phyloP scores from a whole-genome alignment of 2,888 invertebrate genomes.

The Dione vanillae region DNA sequence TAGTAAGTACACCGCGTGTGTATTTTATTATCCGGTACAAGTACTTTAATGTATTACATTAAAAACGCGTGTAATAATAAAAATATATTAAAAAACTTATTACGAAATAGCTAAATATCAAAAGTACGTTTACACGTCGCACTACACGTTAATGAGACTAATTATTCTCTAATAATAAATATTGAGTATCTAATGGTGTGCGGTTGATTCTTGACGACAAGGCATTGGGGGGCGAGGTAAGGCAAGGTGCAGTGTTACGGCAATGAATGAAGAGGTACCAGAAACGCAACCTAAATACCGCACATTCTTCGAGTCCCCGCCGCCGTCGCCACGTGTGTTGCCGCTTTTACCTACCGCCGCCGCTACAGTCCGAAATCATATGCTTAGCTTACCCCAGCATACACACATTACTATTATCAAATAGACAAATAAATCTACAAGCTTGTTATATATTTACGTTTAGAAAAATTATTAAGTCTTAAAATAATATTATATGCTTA shows the following conservation, averaged over 20 bases:
- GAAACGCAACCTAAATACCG: conserved; percentile 83
- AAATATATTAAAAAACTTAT: conserved; percentile 40
- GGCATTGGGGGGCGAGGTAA: conserved; percentile 43
- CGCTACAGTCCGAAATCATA: conserved; percentile 56
- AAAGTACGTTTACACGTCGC: conserved; percentile 62
- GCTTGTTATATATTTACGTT: conserved; percentile 5
- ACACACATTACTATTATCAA: conserved; percentile 44
- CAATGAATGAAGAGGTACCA: conserved; percentile 83
- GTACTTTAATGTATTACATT: conserved; percentile 19
- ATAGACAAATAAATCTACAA: conserved; percentile 33
- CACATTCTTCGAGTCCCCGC: conserved; percentile 75
- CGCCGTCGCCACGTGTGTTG: conserved; percentile 73
- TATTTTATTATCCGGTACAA: conserved; percentile 22
- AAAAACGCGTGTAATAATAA: conserved; percentile 12
- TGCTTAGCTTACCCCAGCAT: conserved; percentile 43
- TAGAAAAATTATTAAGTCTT: not conserved
- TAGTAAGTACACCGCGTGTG: conserved; percentile 15
- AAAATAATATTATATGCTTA: too few species aligned
- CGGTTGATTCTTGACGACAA: conserved; percentile 46
- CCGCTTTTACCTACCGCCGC: conserved; percentile 76
- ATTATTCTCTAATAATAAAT: too few species aligned
- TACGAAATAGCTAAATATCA: conserved; percentile 54
- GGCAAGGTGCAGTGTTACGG: conserved; percentile 77
- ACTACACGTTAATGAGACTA: conserved; percentile 62
- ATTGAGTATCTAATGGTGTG: conserved; percentile 53